A percentile compares a stretch with the other conserved stretches of the same genome.
phyloP scores from a whole-genome alignment of 64 coral and sea anemone genomes.

The Astreopora myriophthalma region DNA sequence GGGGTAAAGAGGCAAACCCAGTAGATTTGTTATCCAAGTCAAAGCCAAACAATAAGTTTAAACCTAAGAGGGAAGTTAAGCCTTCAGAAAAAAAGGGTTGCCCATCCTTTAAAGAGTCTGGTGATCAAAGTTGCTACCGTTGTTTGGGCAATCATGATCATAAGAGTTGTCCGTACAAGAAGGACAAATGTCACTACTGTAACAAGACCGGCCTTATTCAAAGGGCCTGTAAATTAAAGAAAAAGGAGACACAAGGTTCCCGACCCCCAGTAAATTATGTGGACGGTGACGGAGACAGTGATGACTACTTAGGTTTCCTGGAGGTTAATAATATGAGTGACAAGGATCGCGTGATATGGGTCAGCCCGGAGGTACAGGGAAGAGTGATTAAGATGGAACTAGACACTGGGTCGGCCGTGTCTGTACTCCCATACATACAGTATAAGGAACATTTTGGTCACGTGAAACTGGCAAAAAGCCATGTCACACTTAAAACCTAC shows the following conservation, averaged over 20 bases:
- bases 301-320: slow-evolving; percentile 15
- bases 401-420: slow-evolving; percentile 53
- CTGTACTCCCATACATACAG: slow-evolving; percentile 32
- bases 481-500: slow-evolving; percentile 55
- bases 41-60: slow-evolving; percentile 11
- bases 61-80: slow-evolving; percentile 8
- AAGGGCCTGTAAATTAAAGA: slow-evolving; percentile 40
- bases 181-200: slow-evolving; percentile 66
- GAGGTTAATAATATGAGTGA: too few species aligned
- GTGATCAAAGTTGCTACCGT: slow-evolving; percentile 31
- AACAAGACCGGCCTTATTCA: slow-evolving; percentile 50
- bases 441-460: slow-evolving; percentile 39
- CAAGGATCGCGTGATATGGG: slow-evolving; percentile 10
- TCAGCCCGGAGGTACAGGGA: slow-evolving; percentile 42
- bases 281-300: slow-evolving; percentile 1
- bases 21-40: background rate
- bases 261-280: slow-evolving; percentile 30
- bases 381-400: slow-evolving; percentile 62
- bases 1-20: background rate
- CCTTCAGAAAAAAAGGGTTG: background rate
- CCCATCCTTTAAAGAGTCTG: background rate
- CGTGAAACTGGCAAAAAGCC: background rate
- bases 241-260: slow-evolving; percentile 19
- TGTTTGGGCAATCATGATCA: slow-evolving; percentile 50
- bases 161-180: slow-evolving; percentile 51